These are phyloP conservation scores for Dicranocentrus wangi DNA, from an alignment of 2,888 invertebrate genomes.

Conservation along the genomic window DNA sequence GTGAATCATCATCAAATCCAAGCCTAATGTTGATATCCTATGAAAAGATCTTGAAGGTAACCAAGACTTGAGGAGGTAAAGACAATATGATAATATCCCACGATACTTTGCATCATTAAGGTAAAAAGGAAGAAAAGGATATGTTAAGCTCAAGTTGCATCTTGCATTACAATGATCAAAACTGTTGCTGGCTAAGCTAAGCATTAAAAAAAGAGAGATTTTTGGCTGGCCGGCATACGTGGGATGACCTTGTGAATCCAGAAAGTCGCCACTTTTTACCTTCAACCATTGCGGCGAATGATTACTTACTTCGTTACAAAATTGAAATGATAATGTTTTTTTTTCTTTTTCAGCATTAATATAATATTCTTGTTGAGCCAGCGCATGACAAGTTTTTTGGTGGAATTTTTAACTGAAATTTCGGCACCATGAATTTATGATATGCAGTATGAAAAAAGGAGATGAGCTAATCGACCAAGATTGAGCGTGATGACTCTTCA, in stretches of 20 bases:
- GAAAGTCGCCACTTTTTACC: constrained; percentile 43
- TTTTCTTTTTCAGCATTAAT: no score
- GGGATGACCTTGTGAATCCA: constrained; percentile 51
- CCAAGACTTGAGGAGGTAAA: neutral
- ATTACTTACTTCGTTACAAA: neutral
- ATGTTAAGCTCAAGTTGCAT: neutral
- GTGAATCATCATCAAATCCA: neutral
- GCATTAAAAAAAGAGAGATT: no score
- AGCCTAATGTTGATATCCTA: neutral
- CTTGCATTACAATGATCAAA: neutral
- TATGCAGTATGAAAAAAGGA: no score
- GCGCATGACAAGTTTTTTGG: no score
- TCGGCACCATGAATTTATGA: no score
- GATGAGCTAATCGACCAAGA: no score
- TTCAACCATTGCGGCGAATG: neutral
- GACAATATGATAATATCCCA: neutral
- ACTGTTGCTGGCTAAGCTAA: no score
- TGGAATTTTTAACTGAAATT: no score
- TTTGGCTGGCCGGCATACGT: no score
- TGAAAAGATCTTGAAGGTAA: neutral
- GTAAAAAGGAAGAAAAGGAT: neutral
- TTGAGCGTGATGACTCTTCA: no score
- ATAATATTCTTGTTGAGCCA: no score
- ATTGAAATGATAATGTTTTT: no score
- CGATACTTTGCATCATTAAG: neutral